Evolutionary conservation across 2,113 vertebrate genomes (phyloP).

Genomic region (Orycteropus afer): DNA sequence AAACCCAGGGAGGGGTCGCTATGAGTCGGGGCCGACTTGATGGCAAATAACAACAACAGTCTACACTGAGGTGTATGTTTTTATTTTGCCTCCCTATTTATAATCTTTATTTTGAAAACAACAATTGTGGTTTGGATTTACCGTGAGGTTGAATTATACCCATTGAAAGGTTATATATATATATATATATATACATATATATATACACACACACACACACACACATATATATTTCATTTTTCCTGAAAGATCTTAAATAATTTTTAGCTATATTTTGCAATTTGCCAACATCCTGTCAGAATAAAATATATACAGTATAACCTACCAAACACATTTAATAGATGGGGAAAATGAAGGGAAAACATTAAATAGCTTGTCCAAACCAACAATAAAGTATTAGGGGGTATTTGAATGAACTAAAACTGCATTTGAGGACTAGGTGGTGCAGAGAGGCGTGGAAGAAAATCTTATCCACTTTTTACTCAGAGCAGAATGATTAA

Average conservation of each 20-base stretch:
- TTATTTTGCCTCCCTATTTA: slow-evolving; percentile 71
- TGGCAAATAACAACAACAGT: too few relatives aligned
- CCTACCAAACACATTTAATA: neutral
- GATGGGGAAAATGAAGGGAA: neutral
- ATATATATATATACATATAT: neutral
- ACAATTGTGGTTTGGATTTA: slow-evolving; percentile 71
- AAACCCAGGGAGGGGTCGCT: too few relatives aligned
- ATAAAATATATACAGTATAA: neutral
- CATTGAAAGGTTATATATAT: neutral
- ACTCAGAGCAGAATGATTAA: neutral
- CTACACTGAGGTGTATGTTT: slow-evolving; percentile 32
- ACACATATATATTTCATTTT: neutral
- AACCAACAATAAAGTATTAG: neutral
- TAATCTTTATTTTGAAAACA: slow-evolving; percentile 78
- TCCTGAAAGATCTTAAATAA: slow-evolving; percentile 29
- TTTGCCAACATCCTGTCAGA: neutral
- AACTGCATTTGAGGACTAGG: neutral
- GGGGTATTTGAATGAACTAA: neutral
- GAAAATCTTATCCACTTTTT: neutral
- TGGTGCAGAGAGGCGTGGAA: neutral
- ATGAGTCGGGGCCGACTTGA: too few relatives aligned
- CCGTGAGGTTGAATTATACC: slow-evolving; percentile 30
- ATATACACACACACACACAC: too few relatives aligned
- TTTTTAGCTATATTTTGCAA: slow-evolving; percentile 53
- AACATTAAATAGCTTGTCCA: neutral